Base-by-base conservation (phyloP, 2,113 vertebrate genomes). In the Calidris pugnax region DNA sequence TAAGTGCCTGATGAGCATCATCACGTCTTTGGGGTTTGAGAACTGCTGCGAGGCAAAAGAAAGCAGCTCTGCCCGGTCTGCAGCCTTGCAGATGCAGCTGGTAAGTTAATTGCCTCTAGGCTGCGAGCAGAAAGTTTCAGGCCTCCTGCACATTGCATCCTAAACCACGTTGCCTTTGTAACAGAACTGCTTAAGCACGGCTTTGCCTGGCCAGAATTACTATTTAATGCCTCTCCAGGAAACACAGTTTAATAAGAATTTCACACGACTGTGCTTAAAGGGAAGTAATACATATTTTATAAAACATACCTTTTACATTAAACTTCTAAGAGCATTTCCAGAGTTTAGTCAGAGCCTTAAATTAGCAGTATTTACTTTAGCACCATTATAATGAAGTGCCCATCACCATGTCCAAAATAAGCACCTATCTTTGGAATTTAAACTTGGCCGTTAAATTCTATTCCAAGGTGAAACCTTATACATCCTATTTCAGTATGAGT, bases 391-490 rank as follows among this genome's bases (percentile, higher is more conserved):
- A 94, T 32, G 86, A 97, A 97, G 87, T 87, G 85, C 53, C 91
- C 91, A 87, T 93, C 93, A 90, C 82, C 73, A 80, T 47, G 88
- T 97, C 97, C 96, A 97, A 97, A 97, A 93, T 72, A 97, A 96
- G 89, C 90, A 96, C 77, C 96, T 94, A 92, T 96, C 94, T 93
- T 19, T 87, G 85, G 82, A 95, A 96, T 92, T 93, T 50, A 71
- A 88, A 94, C 56, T 24, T 78, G 82, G 68, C 51, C 37, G 69
- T 80, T 94, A 96, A 94, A 76, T 60, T 71, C 74, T 94, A 47
- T 51, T 90, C 76, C n/a, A 87, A 78, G 79, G 56, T 89, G 90
- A 97, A 96, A 92, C 72, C 69, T 96, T 89, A 95, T 57, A 90
- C 76, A 62, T 47, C 0, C 0, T 88, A 78, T 91, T 97, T 96